Conservation (phyloP, 2,797 vertebrate species). For the Molossus molossus region DNA sequence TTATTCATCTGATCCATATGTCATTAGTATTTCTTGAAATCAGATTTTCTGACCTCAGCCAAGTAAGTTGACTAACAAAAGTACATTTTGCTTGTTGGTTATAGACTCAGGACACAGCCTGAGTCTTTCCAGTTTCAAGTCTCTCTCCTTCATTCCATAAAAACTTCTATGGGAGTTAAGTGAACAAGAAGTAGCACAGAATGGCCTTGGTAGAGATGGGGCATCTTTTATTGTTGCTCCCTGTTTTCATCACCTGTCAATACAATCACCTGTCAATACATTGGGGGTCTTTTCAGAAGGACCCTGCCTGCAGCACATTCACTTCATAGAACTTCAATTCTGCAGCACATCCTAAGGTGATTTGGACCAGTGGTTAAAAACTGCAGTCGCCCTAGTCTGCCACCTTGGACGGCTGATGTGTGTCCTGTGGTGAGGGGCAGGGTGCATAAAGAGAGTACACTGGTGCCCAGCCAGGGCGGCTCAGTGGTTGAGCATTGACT, state of each 20-base stretch:
- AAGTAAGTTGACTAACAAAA: not conserved
- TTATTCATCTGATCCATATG: not conserved
- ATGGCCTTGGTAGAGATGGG: not conserved
- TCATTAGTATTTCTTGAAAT: not conserved
- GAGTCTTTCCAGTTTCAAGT: not conserved
- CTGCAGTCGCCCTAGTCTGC: not conserved
- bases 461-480: no score
- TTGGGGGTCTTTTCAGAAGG: not conserved
- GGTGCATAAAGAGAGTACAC: not conserved
- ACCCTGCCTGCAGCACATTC: not conserved
- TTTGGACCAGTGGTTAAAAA: no score
- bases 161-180: not conserved
- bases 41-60: not conserved
- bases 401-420: no score
- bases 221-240: not conserved
- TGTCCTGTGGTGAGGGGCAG: no score
- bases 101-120: not conserved
- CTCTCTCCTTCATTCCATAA: not conserved
- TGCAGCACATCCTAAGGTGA: no score
- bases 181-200: not conserved
- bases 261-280: not conserved
- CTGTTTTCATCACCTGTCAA: not conserved
- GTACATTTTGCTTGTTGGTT: not conserved
- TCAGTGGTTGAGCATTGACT: no score
- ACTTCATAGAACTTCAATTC: no score